phyloP scores from a whole-genome alignment of 2,797 vertebrate genomes.

The Muscicapa striata region DNA sequence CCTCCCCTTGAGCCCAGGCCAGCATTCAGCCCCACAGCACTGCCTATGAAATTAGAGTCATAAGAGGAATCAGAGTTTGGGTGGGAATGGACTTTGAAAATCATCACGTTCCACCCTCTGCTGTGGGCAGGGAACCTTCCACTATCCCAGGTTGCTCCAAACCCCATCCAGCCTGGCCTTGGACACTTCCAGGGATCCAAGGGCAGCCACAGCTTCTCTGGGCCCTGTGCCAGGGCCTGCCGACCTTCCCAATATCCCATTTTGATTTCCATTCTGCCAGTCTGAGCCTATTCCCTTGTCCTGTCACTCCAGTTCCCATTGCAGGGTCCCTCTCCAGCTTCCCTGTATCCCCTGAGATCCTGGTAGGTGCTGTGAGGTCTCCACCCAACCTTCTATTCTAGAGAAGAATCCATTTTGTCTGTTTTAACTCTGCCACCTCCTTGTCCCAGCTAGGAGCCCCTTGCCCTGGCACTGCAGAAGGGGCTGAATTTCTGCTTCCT shows the following conservation, averaged over 20 bases:
- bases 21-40: background rate
- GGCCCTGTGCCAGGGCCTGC: no score
- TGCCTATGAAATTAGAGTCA: background rate
- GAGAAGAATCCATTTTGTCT: background rate
- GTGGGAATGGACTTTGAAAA: background rate
- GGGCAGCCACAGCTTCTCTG: background rate
- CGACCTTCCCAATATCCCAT: background rate
- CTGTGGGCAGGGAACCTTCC: background rate
- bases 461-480: background rate
- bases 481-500: background rate
- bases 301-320: background rate
- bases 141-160: background rate
- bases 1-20: background rate
- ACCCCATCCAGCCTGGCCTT: background rate
- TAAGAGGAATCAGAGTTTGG: background rate
- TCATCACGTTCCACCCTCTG: background rate
- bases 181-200: background rate
- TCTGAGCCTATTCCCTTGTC: background rate
- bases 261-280: accelerated
- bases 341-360: no score
- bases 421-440: background rate
- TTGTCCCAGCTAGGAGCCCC: background rate
- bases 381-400: no score
- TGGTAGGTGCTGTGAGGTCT: background rate
- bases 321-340: background rate